phyloP scores from a whole-genome alignment of 2,797 vertebrate genomes.

The Bradypus variegatus region DNA sequence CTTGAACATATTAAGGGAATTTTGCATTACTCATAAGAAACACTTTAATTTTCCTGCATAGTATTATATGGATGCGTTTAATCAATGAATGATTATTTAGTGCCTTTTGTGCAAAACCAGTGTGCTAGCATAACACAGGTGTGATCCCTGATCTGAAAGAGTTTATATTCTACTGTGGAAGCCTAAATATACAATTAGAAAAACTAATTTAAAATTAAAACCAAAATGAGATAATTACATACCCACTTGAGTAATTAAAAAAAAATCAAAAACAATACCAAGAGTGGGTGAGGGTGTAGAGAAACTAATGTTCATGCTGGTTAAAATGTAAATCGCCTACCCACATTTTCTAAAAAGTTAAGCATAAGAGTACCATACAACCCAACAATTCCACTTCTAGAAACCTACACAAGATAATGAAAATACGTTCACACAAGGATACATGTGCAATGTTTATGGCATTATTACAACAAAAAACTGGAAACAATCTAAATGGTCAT shows the following conservation, averaged over 20 bases:
- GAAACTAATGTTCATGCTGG: background rate
- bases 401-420: background rate
- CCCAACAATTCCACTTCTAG: background rate
- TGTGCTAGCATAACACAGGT: background rate
- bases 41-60: background rate
- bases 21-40: background rate
- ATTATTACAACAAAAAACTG: background rate
- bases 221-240: background rate
- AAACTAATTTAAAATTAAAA: background rate
- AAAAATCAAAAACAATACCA: background rate
- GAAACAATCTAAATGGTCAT: background rate
- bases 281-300: background rate
- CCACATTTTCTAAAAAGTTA: background rate
- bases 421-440: background rate
- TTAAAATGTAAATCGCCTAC: background rate
- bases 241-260: background rate
- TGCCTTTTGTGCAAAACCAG: background rate
- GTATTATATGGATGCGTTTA: background rate
- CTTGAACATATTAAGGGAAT: background rate
- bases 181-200: background rate
- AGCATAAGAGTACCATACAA: background rate
- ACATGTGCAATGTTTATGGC: background rate
- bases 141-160: background rate
- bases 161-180: background rate
- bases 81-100: background rate